Conservation (phyloP, 2,888 invertebrate genomes). For the Scrobipalpa costella region DNA sequence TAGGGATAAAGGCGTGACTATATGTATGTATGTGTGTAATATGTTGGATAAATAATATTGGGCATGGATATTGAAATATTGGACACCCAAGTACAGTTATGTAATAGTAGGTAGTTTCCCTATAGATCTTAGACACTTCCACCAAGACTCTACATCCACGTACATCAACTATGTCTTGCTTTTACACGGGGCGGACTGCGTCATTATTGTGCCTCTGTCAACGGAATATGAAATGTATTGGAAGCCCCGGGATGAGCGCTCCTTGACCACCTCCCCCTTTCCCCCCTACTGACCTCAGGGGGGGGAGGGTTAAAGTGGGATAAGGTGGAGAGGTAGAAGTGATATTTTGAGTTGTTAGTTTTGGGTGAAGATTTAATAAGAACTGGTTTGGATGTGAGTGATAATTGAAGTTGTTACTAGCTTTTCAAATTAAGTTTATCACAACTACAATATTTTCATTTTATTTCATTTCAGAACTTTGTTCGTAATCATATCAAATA, state of each 20-base stretch:
- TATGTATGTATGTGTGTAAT: no score
- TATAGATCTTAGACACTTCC: slow-evolving; percentile 35
- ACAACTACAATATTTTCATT: no score
- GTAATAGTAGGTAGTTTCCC: no score
- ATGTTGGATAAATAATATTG: no score
- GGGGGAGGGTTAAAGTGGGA: slow-evolving; percentile 51
- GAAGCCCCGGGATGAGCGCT: slow-evolving; percentile 73
- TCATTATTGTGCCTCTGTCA: slow-evolving; percentile 81
- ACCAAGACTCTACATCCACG: slow-evolving; percentile 43
- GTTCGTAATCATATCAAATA: no score
- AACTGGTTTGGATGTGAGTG: not conserved
- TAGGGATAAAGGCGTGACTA: no score
- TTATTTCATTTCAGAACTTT: no score
- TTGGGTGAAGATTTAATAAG: slow-evolving; percentile 7
- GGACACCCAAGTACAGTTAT: no score
- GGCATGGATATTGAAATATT: no score
- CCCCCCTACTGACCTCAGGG: slow-evolving; percentile 63
- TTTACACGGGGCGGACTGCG: slow-evolving; percentile 68
- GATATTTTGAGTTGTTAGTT: slow-evolving; percentile 34
- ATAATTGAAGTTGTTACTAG: not conserved
- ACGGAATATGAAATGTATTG: slow-evolving; percentile 82
- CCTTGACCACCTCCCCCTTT: slow-evolving; percentile 63
- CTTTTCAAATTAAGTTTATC: not conserved
- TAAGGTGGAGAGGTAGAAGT: slow-evolving; percentile 46
- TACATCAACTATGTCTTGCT: slow-evolving; percentile 71